A percentile compares a stretch with the other conserved stretches of the same genome.
phyloP scores from a whole-genome alignment of 2,888 invertebrate species.

The Nomada fucata region DNA sequence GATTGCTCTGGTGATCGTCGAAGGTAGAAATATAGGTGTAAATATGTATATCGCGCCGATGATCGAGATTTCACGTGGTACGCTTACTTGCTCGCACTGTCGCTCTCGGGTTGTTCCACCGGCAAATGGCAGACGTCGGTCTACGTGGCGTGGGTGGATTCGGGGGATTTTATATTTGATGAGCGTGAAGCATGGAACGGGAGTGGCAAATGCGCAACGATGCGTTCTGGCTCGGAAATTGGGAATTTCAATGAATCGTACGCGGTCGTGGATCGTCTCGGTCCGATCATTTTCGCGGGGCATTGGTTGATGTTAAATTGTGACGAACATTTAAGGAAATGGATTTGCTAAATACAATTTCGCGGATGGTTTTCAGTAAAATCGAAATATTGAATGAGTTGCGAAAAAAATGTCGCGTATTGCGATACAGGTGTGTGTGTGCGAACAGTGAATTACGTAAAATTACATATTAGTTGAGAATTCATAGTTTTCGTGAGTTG shows the following conservation, averaged over 20 bases:
- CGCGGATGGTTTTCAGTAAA: background rate
- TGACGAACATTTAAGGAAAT: slow-evolving; percentile 9
- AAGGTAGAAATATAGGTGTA: too few relatives aligned
- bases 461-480: too few relatives aligned
- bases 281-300: slow-evolving; percentile 31
- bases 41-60: slow-evolving; percentile 35
- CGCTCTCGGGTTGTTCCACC: background rate
- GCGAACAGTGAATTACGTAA: too few relatives aligned
- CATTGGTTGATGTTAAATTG: background rate
- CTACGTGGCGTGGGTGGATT: slow-evolving; percentile 57
- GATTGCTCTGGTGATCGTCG: background rate
- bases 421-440: background rate
- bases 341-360: slow-evolving; percentile 5
- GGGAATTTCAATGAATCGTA: slow-evolving; percentile 63
- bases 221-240: slow-evolving; percentile 62
- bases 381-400: background rate
- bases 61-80: slow-evolving; percentile 17
- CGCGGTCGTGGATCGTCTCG: slow-evolving; percentile 10
- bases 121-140: slow-evolving; percentile 2
- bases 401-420: background rate
- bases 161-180: slow-evolving; percentile 71
- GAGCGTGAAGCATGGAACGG: slow-evolving; percentile 72
- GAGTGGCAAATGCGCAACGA: slow-evolving; percentile 58
- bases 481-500: too few relatives aligned
- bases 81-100: slow-evolving; percentile 1